Percentiles rank a stretch among this genome's conserved stretches.
phyloP scores from a whole-genome alignment of 2,888 invertebrate species.

The Antheraea yamamai region DNA sequence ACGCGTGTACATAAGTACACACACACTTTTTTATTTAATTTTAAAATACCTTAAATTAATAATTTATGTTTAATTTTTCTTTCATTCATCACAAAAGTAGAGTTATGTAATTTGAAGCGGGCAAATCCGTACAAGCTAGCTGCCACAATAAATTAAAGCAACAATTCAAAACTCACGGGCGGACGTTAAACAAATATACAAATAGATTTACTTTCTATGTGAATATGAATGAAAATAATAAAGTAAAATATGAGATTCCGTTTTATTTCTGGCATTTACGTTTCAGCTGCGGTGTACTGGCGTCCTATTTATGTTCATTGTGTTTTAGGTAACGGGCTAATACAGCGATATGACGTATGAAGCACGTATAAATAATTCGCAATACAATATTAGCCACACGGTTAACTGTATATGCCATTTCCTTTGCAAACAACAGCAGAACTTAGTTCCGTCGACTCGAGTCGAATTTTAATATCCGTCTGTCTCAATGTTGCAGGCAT shows the following conservation, averaged over 20 bases:
- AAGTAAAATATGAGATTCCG: background rate
- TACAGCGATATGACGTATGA: constrained; percentile 18
- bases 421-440: constrained; percentile 64
- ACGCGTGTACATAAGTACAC: no score
- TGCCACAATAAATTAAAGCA: background rate
- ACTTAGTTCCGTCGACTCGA: constrained; percentile 70
- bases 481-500: constrained; percentile 13
- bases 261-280: constrained; percentile 4
- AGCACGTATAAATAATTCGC: constrained; percentile 40
- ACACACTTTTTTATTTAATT: no score
- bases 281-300: background rate
- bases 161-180: background rate
- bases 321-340: constrained; percentile 23
- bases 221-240: constrained; percentile 6
- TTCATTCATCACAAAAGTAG: background rate
- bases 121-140: background rate
- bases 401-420: constrained; percentile 68
- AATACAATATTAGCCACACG: constrained; percentile 49
- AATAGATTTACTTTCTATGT: constrained; percentile 3
- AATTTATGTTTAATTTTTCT: no score
- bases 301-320: constrained; percentile 16
- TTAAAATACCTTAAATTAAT: no score
- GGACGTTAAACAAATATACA: background rate
- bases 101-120: background rate
- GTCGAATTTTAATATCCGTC: constrained; percentile 43